Evolutionary conservation across 1,140 invertebrate genomes (phyloP).

Genomic region (Ectropis grisescens): DNA sequence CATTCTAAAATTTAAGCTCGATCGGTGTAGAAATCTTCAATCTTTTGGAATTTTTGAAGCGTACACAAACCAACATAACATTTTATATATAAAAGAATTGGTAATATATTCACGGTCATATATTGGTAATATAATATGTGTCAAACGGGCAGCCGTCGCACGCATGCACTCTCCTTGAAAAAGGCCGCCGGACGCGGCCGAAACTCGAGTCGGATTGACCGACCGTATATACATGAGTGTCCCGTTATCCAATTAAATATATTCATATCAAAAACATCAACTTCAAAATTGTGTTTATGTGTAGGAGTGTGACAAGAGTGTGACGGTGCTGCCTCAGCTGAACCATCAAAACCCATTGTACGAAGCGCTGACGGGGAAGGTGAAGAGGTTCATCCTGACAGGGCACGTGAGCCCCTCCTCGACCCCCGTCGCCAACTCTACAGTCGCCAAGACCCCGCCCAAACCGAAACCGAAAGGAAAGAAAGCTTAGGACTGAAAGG

Average conservation of each 20-base stretch:
- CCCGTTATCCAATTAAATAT: no score
- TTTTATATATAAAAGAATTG: no score
- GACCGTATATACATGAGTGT: no score
- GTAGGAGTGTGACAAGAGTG: constrained; percentile 28
- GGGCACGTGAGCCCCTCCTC: constrained; percentile 15
- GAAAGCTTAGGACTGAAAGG: constrained; percentile 1
- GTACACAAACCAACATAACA: no score
- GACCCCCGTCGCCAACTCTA: constrained; percentile 5
- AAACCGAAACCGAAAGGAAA: constrained; percentile 8
- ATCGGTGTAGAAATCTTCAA: neutral
- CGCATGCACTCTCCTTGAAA: no score
- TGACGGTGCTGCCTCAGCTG: constrained; percentile 37
- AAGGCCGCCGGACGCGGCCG: no score
- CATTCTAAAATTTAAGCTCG: no score
- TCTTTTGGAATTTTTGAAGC: neutral
- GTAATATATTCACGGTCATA: neutral
- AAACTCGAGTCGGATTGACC: no score
- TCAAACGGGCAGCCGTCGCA: no score
- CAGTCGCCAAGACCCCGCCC: neutral
- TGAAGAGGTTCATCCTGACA: constrained; percentile 18
- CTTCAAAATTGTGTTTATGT: constrained; percentile 1
- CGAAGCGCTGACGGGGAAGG: constrained; percentile 22
- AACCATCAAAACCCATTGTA: constrained; percentile 34
- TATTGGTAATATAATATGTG: neutral
- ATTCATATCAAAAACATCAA: no score